Conservation (phyloP, 2,888 invertebrate genomes). For the Abrostola tripartita region DNA sequence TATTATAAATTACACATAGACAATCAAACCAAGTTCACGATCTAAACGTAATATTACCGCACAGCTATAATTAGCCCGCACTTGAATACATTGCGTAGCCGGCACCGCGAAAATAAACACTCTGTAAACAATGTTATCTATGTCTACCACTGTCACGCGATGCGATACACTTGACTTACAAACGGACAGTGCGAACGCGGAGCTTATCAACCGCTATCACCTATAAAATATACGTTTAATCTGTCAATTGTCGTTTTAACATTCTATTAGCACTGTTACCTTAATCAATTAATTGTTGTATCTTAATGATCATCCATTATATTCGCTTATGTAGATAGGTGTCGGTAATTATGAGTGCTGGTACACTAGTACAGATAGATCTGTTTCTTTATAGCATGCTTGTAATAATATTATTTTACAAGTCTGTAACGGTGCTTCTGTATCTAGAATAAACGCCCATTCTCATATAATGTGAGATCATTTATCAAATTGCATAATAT, state of each 20-base stretch:
- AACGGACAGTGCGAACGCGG: conserved; percentile 12
- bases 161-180: conserved; percentile 40
- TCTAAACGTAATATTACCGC: no score
- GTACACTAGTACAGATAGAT: no score
- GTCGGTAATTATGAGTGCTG: no score
- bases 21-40: no score
- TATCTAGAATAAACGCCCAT: no score
- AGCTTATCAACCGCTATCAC: conserved; percentile 22
- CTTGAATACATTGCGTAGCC: conserved; percentile 15
- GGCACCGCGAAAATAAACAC: conserved; percentile 2
- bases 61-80: conserved; percentile 4
- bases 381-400: no score
- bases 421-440: no score
- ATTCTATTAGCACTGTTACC: background rate
- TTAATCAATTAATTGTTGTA: conserved; percentile 1
- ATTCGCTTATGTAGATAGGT: no score
- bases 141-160: conserved; percentile 30
- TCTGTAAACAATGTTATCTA: conserved; percentile 41
- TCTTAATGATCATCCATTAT: background rate
- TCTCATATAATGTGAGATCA: no score
- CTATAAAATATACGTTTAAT: conserved; percentile 10
- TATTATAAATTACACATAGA: no score
- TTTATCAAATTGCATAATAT: no score
- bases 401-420: no score
- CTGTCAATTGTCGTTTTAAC: conserved; percentile 15